Conservation (phyloP, 2,113 vertebrate genomes). For the Menura novaehollandiae region DNA sequence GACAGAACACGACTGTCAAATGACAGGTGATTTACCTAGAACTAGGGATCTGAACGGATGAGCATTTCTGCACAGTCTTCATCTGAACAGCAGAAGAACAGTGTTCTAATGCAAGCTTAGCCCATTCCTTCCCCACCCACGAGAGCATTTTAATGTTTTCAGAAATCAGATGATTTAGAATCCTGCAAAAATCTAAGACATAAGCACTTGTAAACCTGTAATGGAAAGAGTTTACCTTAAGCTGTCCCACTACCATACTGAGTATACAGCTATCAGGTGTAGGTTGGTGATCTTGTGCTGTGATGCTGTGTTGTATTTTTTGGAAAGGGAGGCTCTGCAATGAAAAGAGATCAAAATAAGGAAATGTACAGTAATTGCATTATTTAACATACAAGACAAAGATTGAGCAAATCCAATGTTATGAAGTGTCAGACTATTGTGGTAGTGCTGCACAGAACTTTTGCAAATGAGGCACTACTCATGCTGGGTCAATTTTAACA, state of each 20-base stretch:
- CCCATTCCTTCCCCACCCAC: background rate
- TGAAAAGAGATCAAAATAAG: background rate
- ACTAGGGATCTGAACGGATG: background rate
- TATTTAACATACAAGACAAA: background rate
- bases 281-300: conserved; percentile 97
- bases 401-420: background rate
- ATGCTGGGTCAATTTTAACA: background rate
- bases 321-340: conserved; percentile 93
- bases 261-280: conserved; percentile 97
- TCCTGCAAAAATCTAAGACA: background rate
- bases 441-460: background rate
- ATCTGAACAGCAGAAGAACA: background rate
- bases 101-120: background rate
- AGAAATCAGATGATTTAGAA: background rate
- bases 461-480: background rate
- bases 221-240: conserved; percentile 83
- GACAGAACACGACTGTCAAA: background rate
- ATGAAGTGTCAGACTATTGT: background rate
- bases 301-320: conserved; percentile 98
- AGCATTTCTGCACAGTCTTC: background rate
- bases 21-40: background rate
- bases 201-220: background rate
- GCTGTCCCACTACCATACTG: conserved; percentile 99
- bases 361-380: background rate
- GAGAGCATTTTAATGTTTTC: background rate